Evolutionary conservation across 1,140 invertebrate species (phyloP), one percentile per base, ranked within the genome.

Genomic region (Lysiphlebus fabarum): DNA sequence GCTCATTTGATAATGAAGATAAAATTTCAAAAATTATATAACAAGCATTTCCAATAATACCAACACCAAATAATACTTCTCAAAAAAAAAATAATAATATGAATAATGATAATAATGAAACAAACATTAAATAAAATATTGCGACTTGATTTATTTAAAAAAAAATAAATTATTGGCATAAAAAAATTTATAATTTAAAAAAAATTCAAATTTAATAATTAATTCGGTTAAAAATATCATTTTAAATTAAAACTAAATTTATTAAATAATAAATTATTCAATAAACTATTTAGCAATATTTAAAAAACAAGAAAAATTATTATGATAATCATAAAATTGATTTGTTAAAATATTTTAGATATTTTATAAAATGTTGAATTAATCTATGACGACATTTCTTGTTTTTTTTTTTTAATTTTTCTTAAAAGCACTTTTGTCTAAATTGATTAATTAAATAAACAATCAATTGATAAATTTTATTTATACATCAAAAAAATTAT

Each of bases 341-440:
- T 77, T 77, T 75, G 75, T 77, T 77, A 74, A n/a, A n/a, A 76
- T 76, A 74, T 77, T 77, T 77, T 74, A 76, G 72, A 77, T 77
- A 77, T 72, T 77, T 77, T 77, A 77, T 77, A 76, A 77, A 76
- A 77, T 76, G 75, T 77, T 77, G 73, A 76, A 75, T 76, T 75
- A 74, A 75, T 76, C 67, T 77, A 76, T 70, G 73, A 73, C 67
- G 68, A 77, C 74, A 77, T 77, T 77, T 74, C 74, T 77, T 76
- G 69, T 70, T 77, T 75, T 62, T 26, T 2, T 26, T 26, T 74
- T 63, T 57, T 56, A 59, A 62, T 67, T 69, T 67, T 63, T 70
- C 65, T 71, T 69, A 70, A 66, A 53, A 70, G 61, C 53, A 26
- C 68, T 72, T 62, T 66, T 66, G 62, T 68, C 62, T 70, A 68